Percentiles rank a stretch among this genome's conserved stretches.
Evolutionary conservation across 2,797 vertebrate genomes (phyloP).

Genomic region (Lacerta agilis): DNA sequence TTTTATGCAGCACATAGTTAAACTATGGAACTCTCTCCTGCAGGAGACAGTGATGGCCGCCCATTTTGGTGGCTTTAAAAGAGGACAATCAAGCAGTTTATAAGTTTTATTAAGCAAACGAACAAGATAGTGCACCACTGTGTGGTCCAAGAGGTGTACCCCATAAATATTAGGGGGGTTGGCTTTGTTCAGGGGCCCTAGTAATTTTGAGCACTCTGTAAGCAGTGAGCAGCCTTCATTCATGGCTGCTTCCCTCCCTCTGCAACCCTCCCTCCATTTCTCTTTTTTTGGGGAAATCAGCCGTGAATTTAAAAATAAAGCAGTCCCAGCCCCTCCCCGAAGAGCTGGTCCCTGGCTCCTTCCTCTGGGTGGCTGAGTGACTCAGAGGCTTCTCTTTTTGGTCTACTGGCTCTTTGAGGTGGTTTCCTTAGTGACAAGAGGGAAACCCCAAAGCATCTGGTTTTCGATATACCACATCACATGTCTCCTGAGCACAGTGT

Average conservation of each 20-base stretch:
- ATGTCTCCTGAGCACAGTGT: background rate
- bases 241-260: too few species aligned
- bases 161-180: background rate
- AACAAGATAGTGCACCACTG: too few species aligned
- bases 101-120: too few species aligned
- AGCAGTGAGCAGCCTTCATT: background rate
- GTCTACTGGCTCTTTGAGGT: background rate
- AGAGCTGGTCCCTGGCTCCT: background rate
- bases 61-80: too few species aligned
- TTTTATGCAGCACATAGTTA: too few species aligned
- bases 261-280: too few species aligned
- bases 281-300: background rate
- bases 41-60: too few species aligned
- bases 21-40: too few species aligned
- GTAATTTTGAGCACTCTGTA: background rate
- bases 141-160: background rate
- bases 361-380: background rate
- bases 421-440: constrained; percentile 17
- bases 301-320: background rate
- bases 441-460: constrained; percentile 27
- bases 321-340: too few species aligned
- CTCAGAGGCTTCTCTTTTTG: background rate
- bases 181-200: too few species aligned
- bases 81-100: too few species aligned
- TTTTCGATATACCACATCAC: background rate